phyloP scores from a whole-genome alignment of 2,888 invertebrate species.

The Polymixis lichenea region DNA sequence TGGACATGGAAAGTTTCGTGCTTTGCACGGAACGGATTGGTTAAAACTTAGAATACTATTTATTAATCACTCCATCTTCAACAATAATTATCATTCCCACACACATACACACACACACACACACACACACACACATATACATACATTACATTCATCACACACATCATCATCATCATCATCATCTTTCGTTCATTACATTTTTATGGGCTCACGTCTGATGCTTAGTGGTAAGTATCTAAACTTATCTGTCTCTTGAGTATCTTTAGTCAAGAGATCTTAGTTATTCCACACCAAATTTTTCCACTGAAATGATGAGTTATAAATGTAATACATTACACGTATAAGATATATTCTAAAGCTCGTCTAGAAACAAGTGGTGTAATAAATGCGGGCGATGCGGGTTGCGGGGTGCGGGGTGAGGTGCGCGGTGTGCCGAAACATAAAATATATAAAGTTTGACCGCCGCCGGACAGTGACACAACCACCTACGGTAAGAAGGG shows the following conservation, averaged over 20 bases:
- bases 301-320: not conserved
- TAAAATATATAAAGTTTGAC: conserved; percentile 90
- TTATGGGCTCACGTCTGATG: not conserved
- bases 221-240: not conserved
- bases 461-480: conserved; percentile 80
- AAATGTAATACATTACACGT: conserved; percentile 8
- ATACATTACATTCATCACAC: no score
- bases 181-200: no score
- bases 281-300: not conserved
- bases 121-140: no score
- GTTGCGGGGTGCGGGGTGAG: conserved; percentile 64
- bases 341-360: conserved; percentile 54
- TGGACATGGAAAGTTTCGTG: no score
- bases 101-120: no score
- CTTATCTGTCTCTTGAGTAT: no score
- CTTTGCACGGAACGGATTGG: not conserved
- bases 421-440: conserved; percentile 80
- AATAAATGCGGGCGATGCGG: conserved; percentile 81
- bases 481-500: conserved; percentile 78
- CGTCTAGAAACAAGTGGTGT: conserved; percentile 73
- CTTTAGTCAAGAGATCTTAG: no score
- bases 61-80: no score
- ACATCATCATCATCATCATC: no score
- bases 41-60: not conserved
- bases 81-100: not conserved